Evolutionary conservation across 2,888 invertebrate species (phyloP).

Genomic region (Nipponacmea schrenckii): DNA sequence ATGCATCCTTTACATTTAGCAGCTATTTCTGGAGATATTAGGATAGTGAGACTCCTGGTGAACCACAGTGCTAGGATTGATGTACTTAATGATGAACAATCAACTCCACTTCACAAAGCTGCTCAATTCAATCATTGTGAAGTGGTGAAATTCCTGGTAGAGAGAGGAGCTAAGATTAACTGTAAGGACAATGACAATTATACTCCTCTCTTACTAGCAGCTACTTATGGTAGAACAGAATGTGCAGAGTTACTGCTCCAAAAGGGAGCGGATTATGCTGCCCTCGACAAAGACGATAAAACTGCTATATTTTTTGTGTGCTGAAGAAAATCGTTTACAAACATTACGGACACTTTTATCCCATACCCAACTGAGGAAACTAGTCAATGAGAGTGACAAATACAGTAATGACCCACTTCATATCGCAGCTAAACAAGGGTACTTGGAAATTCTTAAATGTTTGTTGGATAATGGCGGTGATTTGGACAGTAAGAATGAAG

Average conservation of each 20-base stretch:
- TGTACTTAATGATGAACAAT: conserved; percentile 65
- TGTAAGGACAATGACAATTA: conserved; percentile 67
- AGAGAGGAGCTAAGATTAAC: conserved; percentile 67
- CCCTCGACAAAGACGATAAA: conserved; percentile 68
- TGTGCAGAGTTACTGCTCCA: conserved; percentile 64
- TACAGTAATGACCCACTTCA: conserved; percentile 70
- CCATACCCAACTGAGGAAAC: conserved; percentile 44
- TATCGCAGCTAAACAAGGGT: conserved; percentile 68
- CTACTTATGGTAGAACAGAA: conserved; percentile 64
- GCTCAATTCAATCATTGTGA: conserved; percentile 64
- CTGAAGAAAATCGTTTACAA: conserved; percentile 65
- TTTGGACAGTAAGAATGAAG: conserved; percentile 69
- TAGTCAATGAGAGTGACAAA: conserved; percentile 68
- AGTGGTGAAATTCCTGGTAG: conserved; percentile 65
- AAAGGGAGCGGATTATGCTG: conserved; percentile 63
- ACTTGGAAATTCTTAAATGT: conserved; percentile 58
- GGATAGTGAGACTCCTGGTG: conserved; percentile 59
- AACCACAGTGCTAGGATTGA: conserved; percentile 67
- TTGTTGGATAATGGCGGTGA: conserved; percentile 66
- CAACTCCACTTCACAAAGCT: conserved; percentile 69
- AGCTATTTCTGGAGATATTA: conserved; percentile 63
- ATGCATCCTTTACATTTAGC: conserved; percentile 89
- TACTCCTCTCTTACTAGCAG: conserved; percentile 69
- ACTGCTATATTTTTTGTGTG: conserved; percentile 68
- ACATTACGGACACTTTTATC: conserved; percentile 60